phyloP scores from a whole-genome alignment of 2,113 vertebrate species.

The Lonchura striata region DNA sequence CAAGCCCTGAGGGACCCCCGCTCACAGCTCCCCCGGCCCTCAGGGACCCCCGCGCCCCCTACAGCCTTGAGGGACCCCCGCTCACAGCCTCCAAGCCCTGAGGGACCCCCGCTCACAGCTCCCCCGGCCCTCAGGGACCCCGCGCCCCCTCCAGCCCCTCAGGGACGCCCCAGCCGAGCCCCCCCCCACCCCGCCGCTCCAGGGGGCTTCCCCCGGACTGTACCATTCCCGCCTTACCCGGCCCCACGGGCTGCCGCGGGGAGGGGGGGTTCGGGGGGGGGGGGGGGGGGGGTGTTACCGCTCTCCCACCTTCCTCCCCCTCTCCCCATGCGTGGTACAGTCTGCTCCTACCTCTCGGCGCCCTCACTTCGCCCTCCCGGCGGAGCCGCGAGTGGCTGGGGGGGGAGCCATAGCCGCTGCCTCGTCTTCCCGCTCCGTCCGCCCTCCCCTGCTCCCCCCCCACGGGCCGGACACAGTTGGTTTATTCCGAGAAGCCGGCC shows the following conservation, averaged over 20 bases:
- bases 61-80: not conserved
- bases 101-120: not conserved
- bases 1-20: not conserved
- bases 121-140: not conserved
- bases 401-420: not conserved
- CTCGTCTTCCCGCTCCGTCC: not conserved
- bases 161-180: not conserved
- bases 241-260: not conserved
- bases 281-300: not conserved
- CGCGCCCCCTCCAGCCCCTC: not conserved
- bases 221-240: not conserved
- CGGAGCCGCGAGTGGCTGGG: not conserved
- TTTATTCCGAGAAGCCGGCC: constrained; percentile 44
- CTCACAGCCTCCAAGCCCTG: too few relatives aligned
- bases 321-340: not conserved
- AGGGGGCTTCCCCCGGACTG: not conserved
- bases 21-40: not conserved
- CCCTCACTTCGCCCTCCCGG: constrained; percentile 23
- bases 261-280: not conserved
- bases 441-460: not conserved
- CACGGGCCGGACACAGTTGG: constrained; percentile 20
- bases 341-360: constrained; percentile 17
- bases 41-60: too few relatives aligned
- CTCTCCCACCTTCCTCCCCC: not conserved
- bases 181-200: not conserved